Percentiles rank a stretch among this genome's conserved stretches.
Conservation (phyloP, 2,113 vertebrate species). For the Thymallus thymallus region DNA sequence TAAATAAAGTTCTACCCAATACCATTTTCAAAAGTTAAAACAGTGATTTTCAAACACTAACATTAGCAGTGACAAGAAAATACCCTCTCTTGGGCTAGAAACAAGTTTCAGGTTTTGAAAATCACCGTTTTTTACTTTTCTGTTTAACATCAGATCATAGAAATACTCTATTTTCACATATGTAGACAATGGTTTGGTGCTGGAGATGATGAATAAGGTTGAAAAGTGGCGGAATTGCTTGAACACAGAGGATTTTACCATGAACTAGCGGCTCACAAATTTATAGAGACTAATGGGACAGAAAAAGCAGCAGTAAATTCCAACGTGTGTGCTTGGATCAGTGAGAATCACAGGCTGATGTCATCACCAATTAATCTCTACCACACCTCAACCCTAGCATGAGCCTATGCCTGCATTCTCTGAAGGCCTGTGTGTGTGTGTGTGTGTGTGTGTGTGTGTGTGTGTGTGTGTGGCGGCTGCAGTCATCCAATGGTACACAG, state of each 20-base stretch:
- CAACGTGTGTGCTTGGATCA: constrained; percentile 30
- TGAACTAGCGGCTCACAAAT: background rate
- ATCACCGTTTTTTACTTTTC: no score
- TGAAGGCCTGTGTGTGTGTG: background rate
- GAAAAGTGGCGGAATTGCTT: no score
- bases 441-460: background rate
- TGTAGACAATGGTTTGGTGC: no score
- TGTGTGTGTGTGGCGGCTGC: background rate
- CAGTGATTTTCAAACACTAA: no score
- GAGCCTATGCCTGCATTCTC: background rate
- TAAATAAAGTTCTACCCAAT: no score
- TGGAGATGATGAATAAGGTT: no score
- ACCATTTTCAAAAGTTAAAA: no score
- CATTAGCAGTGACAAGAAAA: no score
- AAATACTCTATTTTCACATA: no score
- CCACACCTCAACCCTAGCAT: constrained; percentile 17
- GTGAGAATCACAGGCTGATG: constrained; percentile 33
- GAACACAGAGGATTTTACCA: background rate
- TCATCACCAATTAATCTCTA: constrained; percentile 29
- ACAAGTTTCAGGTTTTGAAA: no score
- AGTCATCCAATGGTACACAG: background rate
- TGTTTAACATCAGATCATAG: no score
- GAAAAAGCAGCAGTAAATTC: constrained; percentile 9
- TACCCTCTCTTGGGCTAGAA: no score
- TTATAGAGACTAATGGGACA: constrained; percentile 12